Evolutionary conservation across 2,888 invertebrate genomes (phyloP).

Genomic region (Platerodrilus igneus): DNA sequence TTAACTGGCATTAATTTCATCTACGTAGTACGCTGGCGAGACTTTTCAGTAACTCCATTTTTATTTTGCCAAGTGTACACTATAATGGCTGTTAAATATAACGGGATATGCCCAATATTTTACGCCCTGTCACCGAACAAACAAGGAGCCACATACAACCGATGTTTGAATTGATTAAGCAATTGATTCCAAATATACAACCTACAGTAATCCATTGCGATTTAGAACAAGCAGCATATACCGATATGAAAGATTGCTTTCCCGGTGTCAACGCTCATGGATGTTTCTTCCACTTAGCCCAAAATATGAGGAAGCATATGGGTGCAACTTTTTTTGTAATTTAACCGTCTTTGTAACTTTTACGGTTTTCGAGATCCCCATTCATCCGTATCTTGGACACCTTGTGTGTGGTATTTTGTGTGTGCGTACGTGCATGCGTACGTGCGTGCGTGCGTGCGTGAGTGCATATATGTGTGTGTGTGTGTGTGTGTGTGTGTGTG

Average conservation of each 20-base stretch:
- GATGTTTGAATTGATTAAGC: conserved; percentile 8
- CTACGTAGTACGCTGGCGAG: conserved; percentile 4
- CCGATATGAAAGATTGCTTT: conserved; percentile 4
- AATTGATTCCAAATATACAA: conserved; percentile 6
- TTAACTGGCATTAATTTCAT: too few species aligned
- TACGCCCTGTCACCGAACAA: conserved; percentile 12
- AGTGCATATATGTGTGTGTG: too few species aligned
- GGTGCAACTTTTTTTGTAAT: too few species aligned
- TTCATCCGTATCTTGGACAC: too few species aligned
- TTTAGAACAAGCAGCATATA: conserved; percentile 9
- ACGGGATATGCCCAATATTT: conserved; percentile 8
- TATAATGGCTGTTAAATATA: too few species aligned
- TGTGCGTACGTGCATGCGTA: too few species aligned
- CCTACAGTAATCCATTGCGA: conserved; percentile 9
- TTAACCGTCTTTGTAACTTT: too few species aligned
- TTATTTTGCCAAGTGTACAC: conserved; percentile 4
- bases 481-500: too few species aligned
- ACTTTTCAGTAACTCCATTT: conserved; percentile 8
- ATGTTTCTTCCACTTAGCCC: conserved; percentile 5
- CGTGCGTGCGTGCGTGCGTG: too few species aligned
- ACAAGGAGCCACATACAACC: conserved; percentile 5
- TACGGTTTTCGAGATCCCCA: too few species aligned
- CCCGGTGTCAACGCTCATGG: neutral
- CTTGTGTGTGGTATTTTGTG: too few species aligned
- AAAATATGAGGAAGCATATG: conserved; percentile 6